A percentile compares a stretch with the other conserved stretches of the same genome.
phyloP scores from a whole-genome alignment of 2,797 vertebrate genomes.

The Dendrocincla fuliginosa region DNA sequence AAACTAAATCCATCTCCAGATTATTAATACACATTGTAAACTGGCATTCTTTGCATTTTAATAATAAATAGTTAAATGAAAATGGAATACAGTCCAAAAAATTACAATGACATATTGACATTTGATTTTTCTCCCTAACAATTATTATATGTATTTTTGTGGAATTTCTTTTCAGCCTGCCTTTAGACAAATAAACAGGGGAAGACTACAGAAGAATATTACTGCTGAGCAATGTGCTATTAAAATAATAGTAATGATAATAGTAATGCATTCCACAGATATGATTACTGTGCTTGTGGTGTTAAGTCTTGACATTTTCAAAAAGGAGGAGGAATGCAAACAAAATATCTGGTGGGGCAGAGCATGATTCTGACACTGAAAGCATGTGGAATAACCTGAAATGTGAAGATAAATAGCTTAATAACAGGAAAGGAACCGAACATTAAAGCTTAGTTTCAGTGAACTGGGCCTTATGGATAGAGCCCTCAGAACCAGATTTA shows the following conservation, averaged over 20 bases:
- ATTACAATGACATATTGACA: not conserved
- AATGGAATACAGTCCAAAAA: not conserved
- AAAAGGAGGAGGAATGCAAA: not conserved
- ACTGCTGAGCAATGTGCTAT: not conserved
- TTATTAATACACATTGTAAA: not conserved
- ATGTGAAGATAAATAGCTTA: not conserved
- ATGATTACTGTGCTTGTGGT: not conserved
- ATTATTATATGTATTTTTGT: not conserved
- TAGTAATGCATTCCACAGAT: not conserved
- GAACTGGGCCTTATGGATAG: not conserved
- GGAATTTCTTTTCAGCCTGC: not conserved
- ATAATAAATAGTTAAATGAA: not conserved
- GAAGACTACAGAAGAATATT: not conserved
- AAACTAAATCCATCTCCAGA: not conserved
- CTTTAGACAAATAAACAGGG: not conserved
- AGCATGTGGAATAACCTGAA: constrained; percentile 6
- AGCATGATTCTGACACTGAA: not conserved
- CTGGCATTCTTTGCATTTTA: not conserved
- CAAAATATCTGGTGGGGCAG: not conserved
- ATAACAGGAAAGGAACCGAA: not conserved
- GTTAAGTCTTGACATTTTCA: not conserved
- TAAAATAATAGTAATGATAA: not conserved
- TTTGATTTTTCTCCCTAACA: not conserved
- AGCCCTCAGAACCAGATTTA: not conserved
- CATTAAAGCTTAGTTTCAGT: not conserved